Conservation (phyloP, 1,140 invertebrate genomes). For the Bombus affinis region DNA sequence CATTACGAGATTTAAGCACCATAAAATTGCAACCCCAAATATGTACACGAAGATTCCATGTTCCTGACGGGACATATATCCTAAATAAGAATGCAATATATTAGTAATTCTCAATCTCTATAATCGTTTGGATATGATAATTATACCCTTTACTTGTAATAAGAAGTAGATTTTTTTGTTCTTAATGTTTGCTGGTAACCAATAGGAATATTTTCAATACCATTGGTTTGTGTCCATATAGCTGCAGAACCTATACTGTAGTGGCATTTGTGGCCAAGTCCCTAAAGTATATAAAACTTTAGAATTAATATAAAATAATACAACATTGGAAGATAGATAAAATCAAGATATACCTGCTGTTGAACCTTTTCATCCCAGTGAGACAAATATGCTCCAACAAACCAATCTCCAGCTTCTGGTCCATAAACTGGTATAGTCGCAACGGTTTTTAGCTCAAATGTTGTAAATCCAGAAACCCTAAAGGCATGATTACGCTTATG, state of each 20-base stretch:
- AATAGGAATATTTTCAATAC: constrained; percentile 79
- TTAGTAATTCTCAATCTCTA: not conserved
- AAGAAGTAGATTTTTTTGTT: constrained; percentile 78
- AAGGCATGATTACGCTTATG: constrained; percentile 73
- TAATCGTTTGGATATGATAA: not conserved
- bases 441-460: constrained; percentile 79
- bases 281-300: constrained; percentile 59
- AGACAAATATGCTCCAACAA: constrained; percentile 83
- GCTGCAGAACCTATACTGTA: constrained; percentile 84
- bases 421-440: constrained; percentile 81
- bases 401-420: constrained; percentile 85
- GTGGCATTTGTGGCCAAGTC: constrained; percentile 81
- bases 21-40: constrained; percentile 81
- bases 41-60: constrained; percentile 80
- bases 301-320: constrained; percentile 1
- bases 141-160: constrained; percentile 79
- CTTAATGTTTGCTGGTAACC: constrained; percentile 74
- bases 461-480: constrained; percentile 77
- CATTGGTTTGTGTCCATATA: constrained; percentile 80
- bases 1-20: constrained; percentile 63
- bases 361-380: constrained; percentile 83
- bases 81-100: constrained; percentile 67
- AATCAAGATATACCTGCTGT: constrained; percentile 80
- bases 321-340: not conserved
- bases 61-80: constrained; percentile 83